Conservation (phyloP, 2,888 invertebrate species). For the Scaptomyza cyrtandrae region DNA sequence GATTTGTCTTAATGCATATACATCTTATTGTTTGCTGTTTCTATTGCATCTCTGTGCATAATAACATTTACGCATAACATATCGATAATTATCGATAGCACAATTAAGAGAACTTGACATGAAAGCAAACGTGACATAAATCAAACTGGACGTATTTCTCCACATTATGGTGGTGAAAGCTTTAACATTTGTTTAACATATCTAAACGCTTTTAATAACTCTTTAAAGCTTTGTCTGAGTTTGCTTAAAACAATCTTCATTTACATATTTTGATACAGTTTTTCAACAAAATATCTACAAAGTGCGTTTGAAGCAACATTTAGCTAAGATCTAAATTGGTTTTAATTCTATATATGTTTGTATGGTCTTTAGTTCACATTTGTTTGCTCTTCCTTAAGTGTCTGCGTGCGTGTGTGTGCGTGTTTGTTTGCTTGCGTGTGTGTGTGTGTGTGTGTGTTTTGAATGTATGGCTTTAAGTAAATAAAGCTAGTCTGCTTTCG, state of each 20-base stretch:
- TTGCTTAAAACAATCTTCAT: background rate
- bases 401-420: conserved; percentile 7
- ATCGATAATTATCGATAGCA: background rate
- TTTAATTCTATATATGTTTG: conserved; percentile 31
- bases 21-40: background rate
- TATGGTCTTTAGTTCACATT: conserved; percentile 37
- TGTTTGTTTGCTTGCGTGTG: conserved; percentile 12
- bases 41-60: background rate
- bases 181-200: too few relatives aligned
- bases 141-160: too few relatives aligned
- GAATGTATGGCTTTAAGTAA: conserved; percentile 49
- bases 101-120: too few relatives aligned
- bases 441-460: conserved; percentile 7
- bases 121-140: too few relatives aligned
- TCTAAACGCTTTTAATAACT: too few relatives aligned
- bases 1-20: too few relatives aligned
- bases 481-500: conserved; percentile 56
- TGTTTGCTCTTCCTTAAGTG: conserved; percentile 9
- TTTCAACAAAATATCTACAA: background rate
- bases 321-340: conserved; percentile 37
- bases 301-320: conserved; percentile 24
- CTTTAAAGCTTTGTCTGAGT: too few relatives aligned
- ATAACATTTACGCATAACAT: background rate
- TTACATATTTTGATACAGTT: background rate
- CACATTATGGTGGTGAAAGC: too few relatives aligned